phyloP scores from a whole-genome alignment of 2,113 vertebrate species.

The Protobothrops mucrosquamatus region DNA sequence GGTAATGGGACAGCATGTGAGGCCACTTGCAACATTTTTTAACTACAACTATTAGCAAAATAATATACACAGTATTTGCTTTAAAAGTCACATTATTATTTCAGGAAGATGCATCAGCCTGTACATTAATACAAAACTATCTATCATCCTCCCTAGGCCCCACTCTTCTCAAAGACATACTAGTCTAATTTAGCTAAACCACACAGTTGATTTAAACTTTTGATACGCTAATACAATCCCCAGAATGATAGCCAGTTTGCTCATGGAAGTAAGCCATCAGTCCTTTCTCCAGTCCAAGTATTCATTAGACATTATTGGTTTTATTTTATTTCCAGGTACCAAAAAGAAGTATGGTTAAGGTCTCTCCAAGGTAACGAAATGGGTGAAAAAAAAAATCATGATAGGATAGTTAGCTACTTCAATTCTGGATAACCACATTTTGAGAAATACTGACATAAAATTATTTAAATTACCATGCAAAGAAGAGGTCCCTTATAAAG shows the following conservation, averaged over 20 bases:
- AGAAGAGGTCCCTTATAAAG: not conserved
- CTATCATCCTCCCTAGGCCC: not conserved
- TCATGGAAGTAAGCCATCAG: not conserved
- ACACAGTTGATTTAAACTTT: not conserved
- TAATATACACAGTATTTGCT: not conserved
- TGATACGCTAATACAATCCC: not conserved
- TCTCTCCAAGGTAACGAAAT: not conserved
- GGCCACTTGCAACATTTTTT: not conserved
- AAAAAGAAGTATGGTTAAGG: slow-evolving; percentile 4
- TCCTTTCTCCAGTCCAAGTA: not conserved
- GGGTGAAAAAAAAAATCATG: not conserved
- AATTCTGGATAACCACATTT: not conserved
- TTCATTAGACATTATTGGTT: not conserved
- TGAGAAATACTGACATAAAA: not conserved
- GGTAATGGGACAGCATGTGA: not conserved
- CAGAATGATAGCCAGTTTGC: not conserved
- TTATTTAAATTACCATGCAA: not conserved
- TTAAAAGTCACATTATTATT: not conserved
- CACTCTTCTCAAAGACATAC: not conserved
- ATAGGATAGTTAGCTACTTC: not conserved
- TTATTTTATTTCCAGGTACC: not conserved
- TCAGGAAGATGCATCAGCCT: not conserved
- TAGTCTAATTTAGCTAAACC: not conserved
- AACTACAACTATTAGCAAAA: not conserved
- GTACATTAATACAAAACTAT: not conserved